A percentile compares a stretch with the other conserved stretches of the same genome.
Conservation (phyloP, 2,888 invertebrate genomes). For the Halictus ligatus region DNA sequence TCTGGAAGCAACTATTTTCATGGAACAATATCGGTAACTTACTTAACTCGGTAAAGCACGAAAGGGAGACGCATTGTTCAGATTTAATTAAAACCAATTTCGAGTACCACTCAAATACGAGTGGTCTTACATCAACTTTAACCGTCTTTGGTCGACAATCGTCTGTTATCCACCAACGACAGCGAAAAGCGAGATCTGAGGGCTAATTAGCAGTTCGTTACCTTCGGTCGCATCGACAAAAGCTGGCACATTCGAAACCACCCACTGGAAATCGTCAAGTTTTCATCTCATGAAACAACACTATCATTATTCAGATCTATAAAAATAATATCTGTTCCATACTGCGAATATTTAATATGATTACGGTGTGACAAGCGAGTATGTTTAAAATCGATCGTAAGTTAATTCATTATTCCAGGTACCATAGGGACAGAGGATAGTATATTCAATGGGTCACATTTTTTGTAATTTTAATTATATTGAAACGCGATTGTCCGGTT, state of each 20-base stretch:
- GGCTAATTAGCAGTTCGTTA: constrained; percentile 74
- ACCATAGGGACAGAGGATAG: too few species aligned
- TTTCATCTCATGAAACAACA: neutral
- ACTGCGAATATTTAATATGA: neutral
- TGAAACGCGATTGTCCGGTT: too few species aligned
- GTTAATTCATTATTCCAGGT: neutral
- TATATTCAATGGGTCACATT: too few species aligned
- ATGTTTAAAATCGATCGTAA: neutral
- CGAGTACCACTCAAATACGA: constrained; percentile 58
- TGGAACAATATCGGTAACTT: constrained; percentile 59
- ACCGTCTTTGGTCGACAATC: constrained; percentile 53
- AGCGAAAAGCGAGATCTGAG: constrained; percentile 60
- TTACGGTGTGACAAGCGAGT: neutral
- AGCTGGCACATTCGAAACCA: constrained; percentile 9
- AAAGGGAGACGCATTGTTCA: constrained; percentile 68
- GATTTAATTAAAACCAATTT: constrained; percentile 76
- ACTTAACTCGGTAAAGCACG: constrained; percentile 47
- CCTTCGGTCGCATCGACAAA: constrained; percentile 52
- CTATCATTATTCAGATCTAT: neutral
- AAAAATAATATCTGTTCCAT: neutral
- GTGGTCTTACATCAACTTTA: constrained; percentile 66
- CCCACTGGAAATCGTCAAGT: constrained; percentile 15
- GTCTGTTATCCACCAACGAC: constrained; percentile 35
- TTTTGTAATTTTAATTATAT: too few species aligned
- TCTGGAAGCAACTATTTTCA: constrained; percentile 47